These are phyloP conservation scores for Cerceris rybyensis DNA, from an alignment of 2,888 invertebrate species.

Conservation along the genomic window DNA sequence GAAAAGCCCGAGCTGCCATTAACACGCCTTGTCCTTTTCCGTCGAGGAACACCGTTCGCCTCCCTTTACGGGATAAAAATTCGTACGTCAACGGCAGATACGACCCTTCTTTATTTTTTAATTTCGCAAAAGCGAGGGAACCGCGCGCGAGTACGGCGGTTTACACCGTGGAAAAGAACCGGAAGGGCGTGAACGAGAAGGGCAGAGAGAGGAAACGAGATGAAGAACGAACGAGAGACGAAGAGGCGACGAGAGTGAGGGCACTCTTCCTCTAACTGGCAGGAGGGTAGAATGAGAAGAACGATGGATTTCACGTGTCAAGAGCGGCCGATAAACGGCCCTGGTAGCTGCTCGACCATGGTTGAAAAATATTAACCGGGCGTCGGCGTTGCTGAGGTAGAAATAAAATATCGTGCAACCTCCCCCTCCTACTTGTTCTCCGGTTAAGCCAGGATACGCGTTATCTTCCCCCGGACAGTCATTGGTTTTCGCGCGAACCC, in stretches of 20 bases:
- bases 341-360: constrained; percentile 54
- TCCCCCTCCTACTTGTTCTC: background rate
- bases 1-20: constrained; percentile 52
- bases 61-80: constrained; percentile 45
- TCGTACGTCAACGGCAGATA: constrained; percentile 53
- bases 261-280: background rate
- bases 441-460: too few species aligned
- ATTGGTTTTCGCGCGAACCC: too few species aligned
- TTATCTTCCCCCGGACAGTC: too few species aligned
- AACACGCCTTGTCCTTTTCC: constrained; percentile 40
- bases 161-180: background rate
- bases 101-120: constrained; percentile 47
- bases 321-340: constrained; percentile 54
- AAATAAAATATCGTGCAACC: constrained; percentile 47
- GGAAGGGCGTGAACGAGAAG: background rate
- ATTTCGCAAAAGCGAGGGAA: constrained; percentile 37
- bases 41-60: constrained; percentile 19
- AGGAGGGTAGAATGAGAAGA: constrained; percentile 20
- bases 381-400: constrained; percentile 48
- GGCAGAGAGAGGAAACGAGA: background rate
- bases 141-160: background rate
- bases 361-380: constrained; percentile 57
- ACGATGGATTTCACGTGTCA: constrained; percentile 60
- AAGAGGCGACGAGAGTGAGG: background rate
- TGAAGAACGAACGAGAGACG: background rate